phyloP scores from a whole-genome alignment of 2,797 vertebrate species.

The Dermochelys coriacea region DNA sequence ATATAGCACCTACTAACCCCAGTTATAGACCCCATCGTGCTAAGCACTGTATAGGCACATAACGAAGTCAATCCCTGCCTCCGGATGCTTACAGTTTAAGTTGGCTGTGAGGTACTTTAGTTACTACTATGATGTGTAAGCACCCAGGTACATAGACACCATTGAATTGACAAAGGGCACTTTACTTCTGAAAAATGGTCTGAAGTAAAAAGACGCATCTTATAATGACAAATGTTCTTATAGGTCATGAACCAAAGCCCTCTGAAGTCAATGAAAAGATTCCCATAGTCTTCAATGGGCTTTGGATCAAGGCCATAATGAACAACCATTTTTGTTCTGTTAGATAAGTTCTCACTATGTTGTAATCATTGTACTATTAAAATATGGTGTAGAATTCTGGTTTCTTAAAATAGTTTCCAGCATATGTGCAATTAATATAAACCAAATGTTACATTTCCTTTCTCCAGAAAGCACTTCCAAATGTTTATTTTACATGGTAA shows the following conservation, averaged over 20 bases:
- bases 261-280: slow-evolving; percentile 5
- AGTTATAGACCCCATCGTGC: rapidly evolving
- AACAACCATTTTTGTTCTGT: background rate
- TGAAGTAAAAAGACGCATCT: background rate
- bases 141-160: background rate
- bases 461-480: background rate
- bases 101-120: rapidly evolving
- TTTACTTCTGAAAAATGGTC: background rate
- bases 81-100: background rate
- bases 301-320: slow-evolving; percentile 16
- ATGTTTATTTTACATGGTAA: background rate
- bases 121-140: background rate
- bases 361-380: background rate
- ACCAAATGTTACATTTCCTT: background rate
- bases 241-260: background rate
- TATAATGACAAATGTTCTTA: background rate
- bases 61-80: background rate
- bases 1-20: background rate
- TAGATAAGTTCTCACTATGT: background rate
- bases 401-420: background rate
- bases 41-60: rapidly evolving
- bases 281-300: background rate
- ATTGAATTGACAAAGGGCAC: background rate
- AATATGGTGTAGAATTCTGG: background rate
- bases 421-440: background rate